Conservation (phyloP, 2,797 vertebrate species). For the Jordanella pulchra region DNA sequence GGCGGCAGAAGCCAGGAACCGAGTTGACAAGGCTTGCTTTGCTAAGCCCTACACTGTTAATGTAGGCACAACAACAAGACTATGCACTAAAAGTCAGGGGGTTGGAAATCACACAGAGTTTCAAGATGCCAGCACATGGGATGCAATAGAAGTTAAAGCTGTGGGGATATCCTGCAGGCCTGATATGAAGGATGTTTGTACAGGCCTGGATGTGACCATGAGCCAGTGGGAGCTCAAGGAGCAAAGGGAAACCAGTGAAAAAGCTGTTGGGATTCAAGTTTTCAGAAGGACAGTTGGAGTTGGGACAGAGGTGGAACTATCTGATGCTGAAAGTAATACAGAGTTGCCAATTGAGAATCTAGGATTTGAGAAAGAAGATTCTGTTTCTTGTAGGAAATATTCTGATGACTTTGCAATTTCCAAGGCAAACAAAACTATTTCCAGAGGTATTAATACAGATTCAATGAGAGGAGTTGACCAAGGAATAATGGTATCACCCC, state of each 20-base stretch:
- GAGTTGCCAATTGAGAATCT: constrained; percentile 57
- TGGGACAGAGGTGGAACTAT: constrained; percentile 69
- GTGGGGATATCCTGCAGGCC: constrained; percentile 83
- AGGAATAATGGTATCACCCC: constrained; percentile 81
- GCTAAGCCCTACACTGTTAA: constrained; percentile 78
- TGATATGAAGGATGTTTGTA: constrained; percentile 45
- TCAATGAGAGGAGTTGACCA: constrained; percentile 72
- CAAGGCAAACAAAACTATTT: constrained; percentile 73
- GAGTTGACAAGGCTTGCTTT: constrained; percentile 82
- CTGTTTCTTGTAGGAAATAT: constrained; percentile 86
- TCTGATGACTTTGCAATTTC: constrained; percentile 77
- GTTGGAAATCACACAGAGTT: constrained; percentile 81
- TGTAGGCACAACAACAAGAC: constrained; percentile 74
- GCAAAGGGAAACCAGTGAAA: constrained; percentile 79
- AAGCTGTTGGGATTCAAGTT: constrained; percentile 71
- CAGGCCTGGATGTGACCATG: constrained; percentile 85
- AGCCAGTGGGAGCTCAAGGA: constrained; percentile 85
- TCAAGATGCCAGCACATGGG: constrained; percentile 78
- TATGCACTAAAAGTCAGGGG: constrained; percentile 81
- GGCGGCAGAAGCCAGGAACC: constrained; percentile 87
- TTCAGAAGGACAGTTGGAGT: constrained; percentile 76
- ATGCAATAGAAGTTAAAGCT: constrained; percentile 48
- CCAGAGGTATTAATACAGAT: constrained; percentile 81
- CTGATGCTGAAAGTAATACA: constrained; percentile 83
- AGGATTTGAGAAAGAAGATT: constrained; percentile 48